Base-by-base conservation (phyloP, 1,140 invertebrate species). In the Zaprionus taronus region DNA sequence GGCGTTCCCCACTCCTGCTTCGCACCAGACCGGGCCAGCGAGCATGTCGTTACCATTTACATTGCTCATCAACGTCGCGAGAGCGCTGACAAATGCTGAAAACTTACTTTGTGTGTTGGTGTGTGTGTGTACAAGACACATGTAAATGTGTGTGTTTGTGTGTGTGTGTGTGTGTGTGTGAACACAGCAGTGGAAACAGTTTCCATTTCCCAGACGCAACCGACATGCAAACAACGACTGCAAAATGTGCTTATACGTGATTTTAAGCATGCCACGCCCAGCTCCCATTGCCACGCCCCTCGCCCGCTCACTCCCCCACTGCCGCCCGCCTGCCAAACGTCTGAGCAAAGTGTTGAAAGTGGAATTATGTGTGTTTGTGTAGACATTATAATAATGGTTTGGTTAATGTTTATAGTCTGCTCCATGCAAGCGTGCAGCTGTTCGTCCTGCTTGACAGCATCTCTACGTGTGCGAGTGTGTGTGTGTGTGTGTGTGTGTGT, bases 361-460 rank as follows among this genome's bases (percentile, higher is more conserved):
- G 76, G 80, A 83, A 83, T 83, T 83, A 83, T 83, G 81, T 83
- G 81, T 83, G 80, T 83, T 83, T 83, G 81, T 83, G 81, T 83
- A 83, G 81, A 83, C 81, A 83, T 83, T 83, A 83, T 83, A 83
- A 83, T 83, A 83, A 83, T 83, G 81, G 81, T 83, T 83, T 83
- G 81, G 81, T 83, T 83, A 83, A 83, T 83, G 81, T 83, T 83
- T 83, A 83, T 83, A 83, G 81, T 83, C 80, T 83, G 65, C 65
- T 72, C 64, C 72, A 83, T 83, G 75, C 80, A 82, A 55, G 44
- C 66, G 51, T 63, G 55, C 51, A 70, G 56, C 31, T 47, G 41
- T 47, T 47, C 41, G 41, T 17, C 41, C 41, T 47, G 41, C 41
- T 47, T 47, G 41, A 47, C 41, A 47, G 41, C 41, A 47, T 17